phyloP scores from a whole-genome alignment of 1,140 invertebrate genomes.

The Hycleus cichorii region DNA sequence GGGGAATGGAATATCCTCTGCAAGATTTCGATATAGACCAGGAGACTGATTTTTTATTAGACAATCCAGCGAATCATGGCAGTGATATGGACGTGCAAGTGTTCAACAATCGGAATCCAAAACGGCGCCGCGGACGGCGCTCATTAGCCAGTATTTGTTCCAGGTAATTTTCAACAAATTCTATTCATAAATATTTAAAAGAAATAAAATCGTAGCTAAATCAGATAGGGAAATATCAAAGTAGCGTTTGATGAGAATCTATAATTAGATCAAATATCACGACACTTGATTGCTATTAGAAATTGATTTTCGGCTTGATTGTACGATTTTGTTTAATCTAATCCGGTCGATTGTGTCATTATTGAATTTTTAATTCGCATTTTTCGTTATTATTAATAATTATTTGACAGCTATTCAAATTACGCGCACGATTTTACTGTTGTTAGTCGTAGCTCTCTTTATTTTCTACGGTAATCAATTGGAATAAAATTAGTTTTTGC shows the following conservation, averaged over 20 bases:
- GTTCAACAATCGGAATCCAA: constrained; percentile 36
- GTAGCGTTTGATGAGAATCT: too few species aligned
- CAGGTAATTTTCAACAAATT: constrained; percentile 38
- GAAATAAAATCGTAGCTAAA: too few species aligned
- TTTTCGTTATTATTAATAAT: background rate
- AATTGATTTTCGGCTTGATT: too few species aligned
- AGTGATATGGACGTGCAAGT: constrained; percentile 37
- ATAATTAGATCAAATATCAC: too few species aligned
- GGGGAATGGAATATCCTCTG: constrained; percentile 40
- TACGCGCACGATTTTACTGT: background rate
- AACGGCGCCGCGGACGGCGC: constrained; percentile 17
- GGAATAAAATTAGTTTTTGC: too few species aligned
- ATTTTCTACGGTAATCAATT: too few species aligned
- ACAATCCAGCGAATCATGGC: constrained; percentile 41
- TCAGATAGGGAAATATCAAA: too few species aligned
- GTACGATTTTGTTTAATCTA: too few species aligned
- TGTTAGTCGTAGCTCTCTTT: too few species aligned
- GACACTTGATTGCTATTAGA: too few species aligned
- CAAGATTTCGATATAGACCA: constrained; percentile 59
- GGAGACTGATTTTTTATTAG: constrained; percentile 56
- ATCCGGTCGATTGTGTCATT: too few species aligned
- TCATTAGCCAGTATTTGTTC: constrained; percentile 40
- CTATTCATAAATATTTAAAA: too few species aligned
- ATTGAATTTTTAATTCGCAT: background rate
- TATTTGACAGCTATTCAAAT: background rate